phyloP scores from a whole-genome alignment of 2,797 vertebrate species.

The Darevskia nairensis region DNA sequence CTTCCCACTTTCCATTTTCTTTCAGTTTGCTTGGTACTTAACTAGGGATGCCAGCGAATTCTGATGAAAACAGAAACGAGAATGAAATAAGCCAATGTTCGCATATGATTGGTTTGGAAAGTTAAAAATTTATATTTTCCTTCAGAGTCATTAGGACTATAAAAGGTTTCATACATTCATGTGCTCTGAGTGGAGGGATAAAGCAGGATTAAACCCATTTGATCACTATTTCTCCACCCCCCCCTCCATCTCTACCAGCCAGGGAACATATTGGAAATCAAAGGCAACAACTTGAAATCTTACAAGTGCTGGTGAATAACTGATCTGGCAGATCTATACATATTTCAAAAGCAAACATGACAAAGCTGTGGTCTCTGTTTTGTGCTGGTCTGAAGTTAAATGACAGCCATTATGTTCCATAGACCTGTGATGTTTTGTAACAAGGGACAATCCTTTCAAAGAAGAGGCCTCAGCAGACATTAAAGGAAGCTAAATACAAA shows the following conservation, averaged over 20 bases:
- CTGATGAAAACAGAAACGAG: too few species aligned
- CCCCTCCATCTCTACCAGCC: conserved; percentile 39
- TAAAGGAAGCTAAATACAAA: not conserved
- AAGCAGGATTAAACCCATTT: conserved; percentile 30
- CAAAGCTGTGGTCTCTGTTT: not conserved
- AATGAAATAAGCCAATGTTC: too few species aligned
- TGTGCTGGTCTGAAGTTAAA: not conserved
- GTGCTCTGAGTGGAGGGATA: conserved; percentile 9
- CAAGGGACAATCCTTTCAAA: conserved; percentile 14
- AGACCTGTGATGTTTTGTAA: not conserved
- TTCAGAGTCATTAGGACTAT: not conserved
- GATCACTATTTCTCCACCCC: not conserved
- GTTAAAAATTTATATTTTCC: not conserved
- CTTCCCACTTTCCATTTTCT: not conserved
- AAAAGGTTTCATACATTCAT: conserved; percentile 47
- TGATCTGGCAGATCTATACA: not conserved
- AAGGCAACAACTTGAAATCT: conserved; percentile 45
- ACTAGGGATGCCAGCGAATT: too few species aligned
- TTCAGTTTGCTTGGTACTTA: not conserved
- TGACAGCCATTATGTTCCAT: not conserved
- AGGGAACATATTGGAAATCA: conserved; percentile 50
- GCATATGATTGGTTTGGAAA: not conserved
- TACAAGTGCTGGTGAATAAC: conserved; percentile 49
- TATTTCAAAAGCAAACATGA: conserved; percentile 11
- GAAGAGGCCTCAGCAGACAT: not conserved